A percentile compares a stretch with the other conserved stretches of the same genome.
Conservation (phyloP, 2,113 vertebrate genomes). For the Empidonax alnorum region DNA sequence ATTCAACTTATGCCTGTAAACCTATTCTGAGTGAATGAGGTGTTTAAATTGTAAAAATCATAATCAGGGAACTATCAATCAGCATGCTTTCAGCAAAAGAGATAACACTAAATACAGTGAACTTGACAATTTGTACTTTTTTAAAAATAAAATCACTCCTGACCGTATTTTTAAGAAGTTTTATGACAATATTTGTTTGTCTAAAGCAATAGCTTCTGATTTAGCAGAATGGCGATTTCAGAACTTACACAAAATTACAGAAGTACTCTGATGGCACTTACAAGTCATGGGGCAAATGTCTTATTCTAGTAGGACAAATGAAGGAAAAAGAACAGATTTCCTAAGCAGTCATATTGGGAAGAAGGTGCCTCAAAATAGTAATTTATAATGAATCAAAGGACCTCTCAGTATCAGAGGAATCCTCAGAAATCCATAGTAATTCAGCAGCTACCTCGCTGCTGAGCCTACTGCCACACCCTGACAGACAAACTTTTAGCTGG, state of each 20-base stretch:
- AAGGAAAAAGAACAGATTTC: neutral
- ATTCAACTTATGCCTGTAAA: slow-evolving; percentile 56
- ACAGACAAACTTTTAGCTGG: neutral
- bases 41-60: slow-evolving; percentile 63
- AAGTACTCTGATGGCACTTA: neutral
- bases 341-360: neutral
- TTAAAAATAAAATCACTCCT: neutral
- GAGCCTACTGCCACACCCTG: neutral
- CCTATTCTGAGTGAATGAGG: slow-evolving; percentile 36
- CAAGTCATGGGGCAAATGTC: neutral
- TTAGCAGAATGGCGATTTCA: neutral
- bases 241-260: neutral
- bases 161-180: slow-evolving; percentile 15
- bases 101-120: neutral
- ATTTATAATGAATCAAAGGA: neutral
- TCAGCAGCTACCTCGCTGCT: neutral
- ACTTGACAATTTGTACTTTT: neutral
- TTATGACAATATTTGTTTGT: neutral
- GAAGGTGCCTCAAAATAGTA: neutral
- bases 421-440: neutral
- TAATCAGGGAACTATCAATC: slow-evolving; percentile 37
- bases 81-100: slow-evolving; percentile 20
- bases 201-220: neutral
- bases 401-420: neutral
- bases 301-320: neutral